Conservation (phyloP, 2,113 vertebrate genomes). For the Kryptolebias marmoratus region DNA sequence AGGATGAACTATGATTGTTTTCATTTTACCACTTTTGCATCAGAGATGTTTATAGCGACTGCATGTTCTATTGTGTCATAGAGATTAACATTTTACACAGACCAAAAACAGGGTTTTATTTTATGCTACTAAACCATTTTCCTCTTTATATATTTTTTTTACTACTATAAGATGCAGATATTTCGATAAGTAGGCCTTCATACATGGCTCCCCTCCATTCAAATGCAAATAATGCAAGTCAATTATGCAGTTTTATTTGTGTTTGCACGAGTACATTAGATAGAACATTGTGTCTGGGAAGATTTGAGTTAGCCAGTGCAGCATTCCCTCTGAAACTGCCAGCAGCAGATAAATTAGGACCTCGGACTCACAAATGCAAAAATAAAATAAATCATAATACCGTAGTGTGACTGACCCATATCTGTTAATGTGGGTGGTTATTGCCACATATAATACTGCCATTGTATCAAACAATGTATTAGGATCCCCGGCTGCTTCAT, state of each 20-base stretch:
- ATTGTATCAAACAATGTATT: conserved; percentile 38
- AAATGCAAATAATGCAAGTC: conserved; percentile 76
- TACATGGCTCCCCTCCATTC: conserved; percentile 66
- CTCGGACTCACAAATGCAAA: conserved; percentile 58
- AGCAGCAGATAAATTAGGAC: conserved; percentile 63
- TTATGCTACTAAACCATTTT: too few species aligned
- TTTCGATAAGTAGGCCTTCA: conserved; percentile 37
- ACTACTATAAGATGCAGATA: conserved; percentile 31
- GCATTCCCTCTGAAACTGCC: conserved; percentile 54
- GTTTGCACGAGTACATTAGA: conserved; percentile 68
- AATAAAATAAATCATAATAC: conserved; percentile 59
- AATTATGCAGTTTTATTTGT: conserved; percentile 74
- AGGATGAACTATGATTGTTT: too few species aligned
- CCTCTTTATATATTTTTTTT: neutral
- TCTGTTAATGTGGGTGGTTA: conserved; percentile 63
- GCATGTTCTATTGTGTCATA: too few species aligned
- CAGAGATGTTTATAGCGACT: too few species aligned
- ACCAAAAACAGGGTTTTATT: too few species aligned
- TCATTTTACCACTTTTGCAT: too few species aligned
- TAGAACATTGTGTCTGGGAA: conserved; percentile 59
- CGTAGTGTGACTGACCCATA: conserved; percentile 59
- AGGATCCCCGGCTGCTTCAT: conserved; percentile 22
- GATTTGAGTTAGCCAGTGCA: conserved; percentile 54
- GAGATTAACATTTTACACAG: too few species aligned
- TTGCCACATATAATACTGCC: conserved; percentile 41